phyloP scores from a whole-genome alignment of 2,888 invertebrate genomes.

The Andrena chrysosceles region DNA sequence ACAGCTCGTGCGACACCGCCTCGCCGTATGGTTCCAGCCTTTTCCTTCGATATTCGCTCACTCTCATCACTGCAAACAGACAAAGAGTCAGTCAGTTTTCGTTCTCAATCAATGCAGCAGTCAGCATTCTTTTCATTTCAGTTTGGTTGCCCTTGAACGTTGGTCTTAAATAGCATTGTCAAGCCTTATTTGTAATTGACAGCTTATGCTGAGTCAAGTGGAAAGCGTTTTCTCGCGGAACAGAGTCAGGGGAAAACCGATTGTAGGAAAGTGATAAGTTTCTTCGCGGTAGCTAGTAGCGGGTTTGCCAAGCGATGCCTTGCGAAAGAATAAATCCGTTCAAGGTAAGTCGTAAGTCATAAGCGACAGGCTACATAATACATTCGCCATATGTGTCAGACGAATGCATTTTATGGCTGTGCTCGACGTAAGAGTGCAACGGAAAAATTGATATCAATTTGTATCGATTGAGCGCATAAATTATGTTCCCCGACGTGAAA shows the following conservation, averaged over 20 bases:
- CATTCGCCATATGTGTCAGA: background rate
- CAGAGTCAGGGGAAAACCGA: background rate
- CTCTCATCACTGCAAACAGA: slow-evolving; percentile 92
- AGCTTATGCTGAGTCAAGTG: background rate
- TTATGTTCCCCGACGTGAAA: background rate
- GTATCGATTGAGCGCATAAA: background rate
- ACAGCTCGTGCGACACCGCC: slow-evolving; percentile 92
- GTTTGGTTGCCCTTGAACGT: background rate
- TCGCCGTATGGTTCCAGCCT: slow-evolving; percentile 90
- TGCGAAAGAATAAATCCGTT: slow-evolving; percentile 5
- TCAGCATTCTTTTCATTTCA: background rate
- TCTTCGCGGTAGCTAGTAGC: background rate
- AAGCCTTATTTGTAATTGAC: no score
- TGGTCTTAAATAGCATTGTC: slow-evolving; percentile 8
- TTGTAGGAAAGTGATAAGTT: background rate
- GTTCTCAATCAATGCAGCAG: no score
- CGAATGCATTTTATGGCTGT: background rate
- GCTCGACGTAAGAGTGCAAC: background rate
- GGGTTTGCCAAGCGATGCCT: background rate
- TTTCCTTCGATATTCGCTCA: slow-evolving; percentile 95
- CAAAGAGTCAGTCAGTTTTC: background rate
- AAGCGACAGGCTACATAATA: slow-evolving; percentile 14
- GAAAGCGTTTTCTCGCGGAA: background rate
- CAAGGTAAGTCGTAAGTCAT: slow-evolving; percentile 18
- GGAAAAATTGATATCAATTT: background rate